Conservation (phyloP, 2,888 invertebrate genomes). For the Pachliopta kotzebuea region DNA sequence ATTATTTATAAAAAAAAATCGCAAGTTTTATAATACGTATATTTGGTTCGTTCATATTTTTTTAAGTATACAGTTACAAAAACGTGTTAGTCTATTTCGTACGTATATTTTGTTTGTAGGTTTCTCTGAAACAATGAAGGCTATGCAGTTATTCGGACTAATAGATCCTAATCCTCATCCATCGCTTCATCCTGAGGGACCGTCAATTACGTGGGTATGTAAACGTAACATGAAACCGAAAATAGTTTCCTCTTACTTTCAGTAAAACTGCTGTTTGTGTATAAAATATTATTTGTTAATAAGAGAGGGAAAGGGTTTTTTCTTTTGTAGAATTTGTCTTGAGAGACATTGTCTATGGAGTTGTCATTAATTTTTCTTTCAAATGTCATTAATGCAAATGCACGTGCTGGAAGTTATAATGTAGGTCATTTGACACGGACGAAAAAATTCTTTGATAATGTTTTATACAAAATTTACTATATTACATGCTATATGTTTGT, state of each 20-base stretch:
- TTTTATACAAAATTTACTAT: too few relatives aligned
- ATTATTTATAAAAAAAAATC: too few relatives aligned
- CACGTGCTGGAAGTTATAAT: neutral
- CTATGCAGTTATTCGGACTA: constrained; percentile 92
- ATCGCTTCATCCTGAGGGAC: constrained; percentile 95
- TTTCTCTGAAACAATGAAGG: constrained; percentile 93
- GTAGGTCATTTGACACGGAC: too few relatives aligned
- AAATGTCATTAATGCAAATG: neutral
- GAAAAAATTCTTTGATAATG: too few relatives aligned
- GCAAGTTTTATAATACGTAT: too few relatives aligned
- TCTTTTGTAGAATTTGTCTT: neutral
- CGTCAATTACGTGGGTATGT: constrained; percentile 96
- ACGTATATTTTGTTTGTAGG: constrained; percentile 67
- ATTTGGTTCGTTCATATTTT: too few relatives aligned
- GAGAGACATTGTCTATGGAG: neutral
- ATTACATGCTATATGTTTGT: too few relatives aligned
- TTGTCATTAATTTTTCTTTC: neutral
- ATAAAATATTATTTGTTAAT: neutral
- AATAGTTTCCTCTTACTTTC: too few relatives aligned
- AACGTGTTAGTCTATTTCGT: too few relatives aligned
- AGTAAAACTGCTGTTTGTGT: too few relatives aligned
- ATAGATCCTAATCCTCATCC: constrained; percentile 93
- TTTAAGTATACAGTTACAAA: too few relatives aligned
- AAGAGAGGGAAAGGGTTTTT: neutral
- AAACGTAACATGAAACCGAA: neutral